Base-by-base conservation (phyloP, 1,140 invertebrate species). In the Caenorhabditis tropicalis region DNA sequence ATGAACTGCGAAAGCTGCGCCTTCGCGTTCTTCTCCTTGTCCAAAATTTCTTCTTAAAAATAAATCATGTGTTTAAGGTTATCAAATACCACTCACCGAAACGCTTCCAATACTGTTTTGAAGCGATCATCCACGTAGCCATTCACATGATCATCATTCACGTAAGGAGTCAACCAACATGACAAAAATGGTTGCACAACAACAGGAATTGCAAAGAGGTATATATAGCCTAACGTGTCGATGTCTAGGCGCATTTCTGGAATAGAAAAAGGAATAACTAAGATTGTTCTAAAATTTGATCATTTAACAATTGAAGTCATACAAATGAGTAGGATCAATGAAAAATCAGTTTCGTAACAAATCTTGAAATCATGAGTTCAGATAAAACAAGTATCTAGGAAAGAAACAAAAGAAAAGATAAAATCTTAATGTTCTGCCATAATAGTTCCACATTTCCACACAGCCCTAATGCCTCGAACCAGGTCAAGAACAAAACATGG, bases 1-100 rank as follows among this genome's bases (percentile, higher is more conserved):
- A 81, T 85, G 88, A 90, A 90, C 89, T 21, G 91, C 90, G 86
- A 92, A 89, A 48, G 87, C 87, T 16, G 90, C 90, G 31, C 92
- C 92, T 65, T 87, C 87, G 15, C 84, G 36, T 80, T 89, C 88
- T 5, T 86, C 82, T 33, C 88, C 87, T 81, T 87, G 56, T 7
- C 48, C 84, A 43, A 89, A 89, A 79, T 89, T 89, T 43, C 81
- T 33, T 79, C 88, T 89, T 58, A 27, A 87, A 83, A 4, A 79
- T 2, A 56, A 9, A 19, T 6, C n/a, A 19, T 65, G 15, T 33
- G 0, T 29, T 56, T 56, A 16, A 46, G 19, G 46, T 33, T 7
- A 21, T 46, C 2, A 29, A 88, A 36, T 27, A 53, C 10, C 16
- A 60, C 29, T n/a, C 6, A 82, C 81, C 81, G 51, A 21, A 87